These are phyloP conservation scores for Cremastinae sp. DNA, from an alignment of 2,888 invertebrate genomes.

Conservation along the genomic window DNA sequence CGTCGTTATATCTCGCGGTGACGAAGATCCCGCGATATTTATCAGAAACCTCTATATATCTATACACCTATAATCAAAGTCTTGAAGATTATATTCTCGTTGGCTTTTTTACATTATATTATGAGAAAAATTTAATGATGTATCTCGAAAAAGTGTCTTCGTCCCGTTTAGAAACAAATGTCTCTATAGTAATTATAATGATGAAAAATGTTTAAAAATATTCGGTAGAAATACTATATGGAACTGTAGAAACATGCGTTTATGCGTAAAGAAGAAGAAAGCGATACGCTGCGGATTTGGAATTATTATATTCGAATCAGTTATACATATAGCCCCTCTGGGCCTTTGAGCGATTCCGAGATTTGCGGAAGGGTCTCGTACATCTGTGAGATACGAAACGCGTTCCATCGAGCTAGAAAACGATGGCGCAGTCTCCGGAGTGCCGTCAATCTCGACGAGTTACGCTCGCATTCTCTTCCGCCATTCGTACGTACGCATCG, in stretches of 20 bases:
- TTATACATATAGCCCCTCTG: conserved; percentile 13
- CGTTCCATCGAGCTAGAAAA: conserved; percentile 38
- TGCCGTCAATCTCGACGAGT: conserved; percentile 64
- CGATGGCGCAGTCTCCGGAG: conserved; percentile 62
- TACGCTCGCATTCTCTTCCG: conserved; percentile 19
- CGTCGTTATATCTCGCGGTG: conserved; percentile 15
- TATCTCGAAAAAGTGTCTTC: too few species aligned
- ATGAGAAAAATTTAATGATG: too few species aligned
- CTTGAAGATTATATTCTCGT: neutral
- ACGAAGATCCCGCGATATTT: conserved; percentile 13
- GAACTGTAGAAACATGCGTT: too few species aligned
- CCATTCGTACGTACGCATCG: neutral
- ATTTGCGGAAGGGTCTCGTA: conserved; percentile 24
- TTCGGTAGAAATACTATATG: too few species aligned
- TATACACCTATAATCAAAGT: neutral
- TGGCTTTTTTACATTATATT: too few species aligned
- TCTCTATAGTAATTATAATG: too few species aligned
- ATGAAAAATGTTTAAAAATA: too few species aligned
- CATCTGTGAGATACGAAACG: conserved; percentile 12
- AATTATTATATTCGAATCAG: conserved; percentile 22
- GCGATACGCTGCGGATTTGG: conserved; percentile 13
- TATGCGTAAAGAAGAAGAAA: neutral
- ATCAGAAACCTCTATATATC: neutral
- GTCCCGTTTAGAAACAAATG: too few species aligned
- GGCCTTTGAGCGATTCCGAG: conserved; percentile 21